A percentile compares a stretch with the other conserved stretches of the same genome.
Conservation (phyloP, 2,797 vertebrate species). For the Prunella strophiata region DNA sequence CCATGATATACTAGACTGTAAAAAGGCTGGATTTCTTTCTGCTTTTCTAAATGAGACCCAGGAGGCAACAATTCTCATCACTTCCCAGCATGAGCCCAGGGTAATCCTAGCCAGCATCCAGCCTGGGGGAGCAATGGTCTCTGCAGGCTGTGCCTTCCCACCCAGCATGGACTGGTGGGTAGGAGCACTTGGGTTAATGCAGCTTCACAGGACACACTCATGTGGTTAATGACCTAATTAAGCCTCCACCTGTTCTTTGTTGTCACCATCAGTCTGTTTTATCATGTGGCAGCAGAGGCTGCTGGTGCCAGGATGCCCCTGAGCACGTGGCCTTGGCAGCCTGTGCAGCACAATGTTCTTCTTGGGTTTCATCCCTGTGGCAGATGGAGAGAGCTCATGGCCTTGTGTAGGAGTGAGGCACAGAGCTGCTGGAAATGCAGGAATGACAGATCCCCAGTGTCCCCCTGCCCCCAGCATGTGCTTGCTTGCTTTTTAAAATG, state of each 20-base stretch:
- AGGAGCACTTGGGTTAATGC: background rate
- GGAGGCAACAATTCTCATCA: background rate
- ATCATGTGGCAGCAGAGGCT: background rate
- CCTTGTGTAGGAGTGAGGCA: background rate
- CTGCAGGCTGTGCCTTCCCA: background rate
- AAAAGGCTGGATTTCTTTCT: background rate
- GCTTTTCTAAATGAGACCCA: background rate
- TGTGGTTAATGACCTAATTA: conserved; percentile 5
- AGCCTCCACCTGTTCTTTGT: conserved; percentile 56
- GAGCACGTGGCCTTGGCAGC: background rate
- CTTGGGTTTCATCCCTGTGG: conserved; percentile 35
- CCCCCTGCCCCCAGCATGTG: background rate
- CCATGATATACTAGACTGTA: background rate
- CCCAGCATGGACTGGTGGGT: background rate
- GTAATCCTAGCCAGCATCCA: background rate
- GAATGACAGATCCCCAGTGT: background rate
- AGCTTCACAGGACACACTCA: background rate
- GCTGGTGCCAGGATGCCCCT: background rate
- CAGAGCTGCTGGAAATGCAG: background rate
- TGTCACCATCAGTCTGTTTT: conserved; percentile 33
- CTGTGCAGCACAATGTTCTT: background rate
- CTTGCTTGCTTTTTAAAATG: background rate
- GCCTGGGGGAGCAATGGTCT: background rate
- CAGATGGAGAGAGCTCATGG: background rate
- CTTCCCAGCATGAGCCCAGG: background rate